Evolutionary conservation across 2,888 invertebrate genomes (phyloP).

Genomic region (Diarsia rubi): DNA sequence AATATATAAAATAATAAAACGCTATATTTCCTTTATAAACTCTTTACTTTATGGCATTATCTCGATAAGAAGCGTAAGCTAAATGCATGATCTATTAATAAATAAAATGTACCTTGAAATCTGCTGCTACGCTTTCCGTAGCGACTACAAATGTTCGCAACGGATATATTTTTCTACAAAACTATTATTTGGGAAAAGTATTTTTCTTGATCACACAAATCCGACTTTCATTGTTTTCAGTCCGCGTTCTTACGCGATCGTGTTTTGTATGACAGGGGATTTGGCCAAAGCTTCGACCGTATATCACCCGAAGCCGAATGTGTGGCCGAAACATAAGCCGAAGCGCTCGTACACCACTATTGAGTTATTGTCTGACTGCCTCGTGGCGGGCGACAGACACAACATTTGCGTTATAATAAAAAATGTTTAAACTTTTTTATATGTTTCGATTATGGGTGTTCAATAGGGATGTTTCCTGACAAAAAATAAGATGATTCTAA

Average conservation of each 20-base stretch:
- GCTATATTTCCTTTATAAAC: background rate
- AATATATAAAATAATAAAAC: background rate
- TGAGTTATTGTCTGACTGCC: constrained; percentile 48
- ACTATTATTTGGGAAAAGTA: constrained; percentile 47
- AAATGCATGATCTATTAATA: background rate
- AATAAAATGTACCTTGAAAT: background rate
- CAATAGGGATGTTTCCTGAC: too few relatives aligned
- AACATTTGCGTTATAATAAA: background rate
- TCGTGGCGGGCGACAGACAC: background rate
- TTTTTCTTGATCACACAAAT: constrained; percentile 60
- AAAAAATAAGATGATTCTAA: too few relatives aligned
- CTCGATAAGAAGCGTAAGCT: too few relatives aligned
- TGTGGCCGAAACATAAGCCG: constrained; percentile 57
- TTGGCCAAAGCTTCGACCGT: constrained; percentile 49
- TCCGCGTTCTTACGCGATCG: constrained; percentile 53
- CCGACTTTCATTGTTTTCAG: constrained; percentile 63
- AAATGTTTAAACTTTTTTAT: background rate
- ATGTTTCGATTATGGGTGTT: background rate
- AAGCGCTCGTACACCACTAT: constrained; percentile 46
- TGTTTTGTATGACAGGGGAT: constrained; percentile 61
- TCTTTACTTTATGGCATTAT: too few relatives aligned
- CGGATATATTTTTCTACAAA: constrained; percentile 26
- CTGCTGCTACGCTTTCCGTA: constrained; percentile 26
- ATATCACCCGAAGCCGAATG: constrained; percentile 51
- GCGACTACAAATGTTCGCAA: constrained; percentile 18